Conservation (phyloP, 2,797 vertebrate species). For the Hippoglossus hippoglossus region DNA sequence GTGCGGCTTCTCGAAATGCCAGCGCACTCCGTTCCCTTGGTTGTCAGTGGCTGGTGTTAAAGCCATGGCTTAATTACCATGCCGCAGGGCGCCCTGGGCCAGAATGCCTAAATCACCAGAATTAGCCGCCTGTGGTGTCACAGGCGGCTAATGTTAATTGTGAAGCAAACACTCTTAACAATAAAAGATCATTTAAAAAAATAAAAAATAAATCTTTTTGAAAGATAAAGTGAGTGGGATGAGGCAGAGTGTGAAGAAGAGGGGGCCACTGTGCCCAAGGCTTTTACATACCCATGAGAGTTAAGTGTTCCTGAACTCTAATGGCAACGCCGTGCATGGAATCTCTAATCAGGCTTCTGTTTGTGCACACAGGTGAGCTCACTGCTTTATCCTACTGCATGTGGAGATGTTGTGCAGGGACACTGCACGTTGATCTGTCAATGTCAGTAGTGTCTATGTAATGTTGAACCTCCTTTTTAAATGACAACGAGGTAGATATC, state of each 20-base stretch:
- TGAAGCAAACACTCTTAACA: conserved; percentile 44
- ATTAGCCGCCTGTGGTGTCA: conserved; percentile 58
- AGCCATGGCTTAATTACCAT: conserved; percentile 50
- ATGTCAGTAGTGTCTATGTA: neutral
- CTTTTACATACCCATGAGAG: conserved; percentile 40
- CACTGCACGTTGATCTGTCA: neutral
- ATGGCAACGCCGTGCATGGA: conserved; percentile 33
- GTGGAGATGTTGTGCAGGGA: neutral
- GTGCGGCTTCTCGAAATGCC: conserved; percentile 1
- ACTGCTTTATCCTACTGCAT: neutral
- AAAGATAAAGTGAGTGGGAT: conserved; percentile 8
- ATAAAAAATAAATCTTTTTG: conserved; percentile 30
- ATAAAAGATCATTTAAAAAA: conserved; percentile 49
- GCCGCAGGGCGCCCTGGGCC: conserved; percentile 37
- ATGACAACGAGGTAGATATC: neutral
- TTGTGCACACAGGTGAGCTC: conserved; percentile 37
- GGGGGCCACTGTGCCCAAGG: conserved; percentile 21
- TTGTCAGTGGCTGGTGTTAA: conserved; percentile 3
- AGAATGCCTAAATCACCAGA: conserved; percentile 50
- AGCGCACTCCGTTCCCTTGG: neutral
- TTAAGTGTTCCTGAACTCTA: conserved; percentile 57
- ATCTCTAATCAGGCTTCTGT: conserved; percentile 43
- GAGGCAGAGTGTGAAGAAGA: conserved; percentile 1
- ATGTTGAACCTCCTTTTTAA: neutral
- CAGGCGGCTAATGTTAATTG: too few species aligned